Evolutionary conservation across 2,888 invertebrate genomes (phyloP).

Genomic region (Sipha maydis): DNA sequence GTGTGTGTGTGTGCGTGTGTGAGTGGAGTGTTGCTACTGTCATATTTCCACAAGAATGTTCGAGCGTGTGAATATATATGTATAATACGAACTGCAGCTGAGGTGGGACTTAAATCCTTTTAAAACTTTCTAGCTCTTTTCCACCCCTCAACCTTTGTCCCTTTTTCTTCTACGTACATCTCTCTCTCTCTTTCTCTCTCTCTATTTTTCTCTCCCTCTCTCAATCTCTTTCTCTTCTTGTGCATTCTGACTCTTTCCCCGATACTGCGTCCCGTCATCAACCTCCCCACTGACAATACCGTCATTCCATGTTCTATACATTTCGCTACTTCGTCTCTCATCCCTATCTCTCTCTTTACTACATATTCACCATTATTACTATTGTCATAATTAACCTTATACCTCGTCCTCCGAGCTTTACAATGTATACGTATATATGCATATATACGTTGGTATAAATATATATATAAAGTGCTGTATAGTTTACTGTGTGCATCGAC

Average conservation of each 20-base stretch:
- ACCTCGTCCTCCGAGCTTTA: neutral
- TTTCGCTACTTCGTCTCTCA: neutral
- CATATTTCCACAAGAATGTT: conserved; percentile 9
- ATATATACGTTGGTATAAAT: too few species aligned
- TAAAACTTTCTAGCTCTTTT: conserved; percentile 63
- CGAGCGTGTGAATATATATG: too few species aligned
- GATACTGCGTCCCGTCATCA: neutral
- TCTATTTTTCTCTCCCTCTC: neutral
- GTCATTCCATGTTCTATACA: neutral
- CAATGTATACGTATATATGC: neutral
- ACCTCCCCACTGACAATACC: conserved; percentile 53
- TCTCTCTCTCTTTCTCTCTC: conserved; percentile 9
- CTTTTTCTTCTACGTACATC: conserved; percentile 19
- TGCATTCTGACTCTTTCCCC: conserved; percentile 4
- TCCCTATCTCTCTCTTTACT: neutral
- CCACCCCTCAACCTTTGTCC: conserved; percentile 41
- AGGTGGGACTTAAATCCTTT: conserved; percentile 63
- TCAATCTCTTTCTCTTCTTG: too few species aligned
- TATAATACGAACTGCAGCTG: neutral
- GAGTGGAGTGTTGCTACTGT: neutral
- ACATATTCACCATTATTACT: conserved; percentile 51
- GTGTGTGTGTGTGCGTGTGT: neutral
- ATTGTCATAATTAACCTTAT: conserved; percentile 53
- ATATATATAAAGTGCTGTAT: neutral
- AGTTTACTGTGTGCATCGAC: too few species aligned